These are phyloP conservation scores for Drosophila meridiana DNA, from an alignment of 2,888 invertebrate species.

Conservation along the genomic window DNA sequence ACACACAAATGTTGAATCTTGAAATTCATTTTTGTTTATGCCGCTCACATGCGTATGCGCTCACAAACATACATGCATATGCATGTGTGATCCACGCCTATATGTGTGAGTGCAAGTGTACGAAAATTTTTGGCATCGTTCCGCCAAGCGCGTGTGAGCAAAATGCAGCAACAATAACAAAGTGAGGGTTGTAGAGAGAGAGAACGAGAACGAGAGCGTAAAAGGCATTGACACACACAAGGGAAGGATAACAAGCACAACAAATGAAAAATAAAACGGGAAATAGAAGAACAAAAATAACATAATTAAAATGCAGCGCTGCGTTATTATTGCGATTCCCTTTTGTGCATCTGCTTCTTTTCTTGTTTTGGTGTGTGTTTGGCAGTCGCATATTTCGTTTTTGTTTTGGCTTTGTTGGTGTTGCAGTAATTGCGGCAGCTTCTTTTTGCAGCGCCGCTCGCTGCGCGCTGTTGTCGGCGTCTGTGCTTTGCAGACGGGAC, in stretches of 20 bases:
- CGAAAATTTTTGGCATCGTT: slow-evolving; percentile 28
- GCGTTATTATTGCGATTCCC: slow-evolving; percentile 12
- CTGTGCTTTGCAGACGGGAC: slow-evolving; percentile 43
- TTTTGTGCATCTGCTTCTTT: not conserved
- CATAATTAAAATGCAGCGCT: slow-evolving; percentile 30
- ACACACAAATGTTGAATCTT: slow-evolving; percentile 1
- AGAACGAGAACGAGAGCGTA: not conserved
- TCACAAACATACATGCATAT: not conserved
- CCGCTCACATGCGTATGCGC: slow-evolving; percentile 10
- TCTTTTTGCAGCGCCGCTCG: slow-evolving; percentile 20
- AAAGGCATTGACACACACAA: not conserved
- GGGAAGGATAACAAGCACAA: slow-evolving; percentile 58
- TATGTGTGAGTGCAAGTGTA: slow-evolving; percentile 20
- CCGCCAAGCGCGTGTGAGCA: slow-evolving; percentile 2
- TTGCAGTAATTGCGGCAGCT: slow-evolving; percentile 23
- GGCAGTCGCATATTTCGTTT: slow-evolving; percentile 1
- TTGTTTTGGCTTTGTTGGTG: slow-evolving; percentile 27
- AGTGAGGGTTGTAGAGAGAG: slow-evolving; percentile 40
- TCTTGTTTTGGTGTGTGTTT: not conserved
- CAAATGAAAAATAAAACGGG: slow-evolving; percentile 34
- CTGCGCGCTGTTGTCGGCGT: slow-evolving; percentile 17
- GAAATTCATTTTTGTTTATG: slow-evolving; percentile 32
- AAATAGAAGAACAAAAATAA: slow-evolving; percentile 17
- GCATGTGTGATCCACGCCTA: not conserved
- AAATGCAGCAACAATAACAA: slow-evolving; percentile 28